A percentile compares a stretch with the other conserved stretches of the same genome.
Evolutionary conservation across 2,797 vertebrate species (phyloP).

Genomic region (Odontamblyopus lacepedii): DNA sequence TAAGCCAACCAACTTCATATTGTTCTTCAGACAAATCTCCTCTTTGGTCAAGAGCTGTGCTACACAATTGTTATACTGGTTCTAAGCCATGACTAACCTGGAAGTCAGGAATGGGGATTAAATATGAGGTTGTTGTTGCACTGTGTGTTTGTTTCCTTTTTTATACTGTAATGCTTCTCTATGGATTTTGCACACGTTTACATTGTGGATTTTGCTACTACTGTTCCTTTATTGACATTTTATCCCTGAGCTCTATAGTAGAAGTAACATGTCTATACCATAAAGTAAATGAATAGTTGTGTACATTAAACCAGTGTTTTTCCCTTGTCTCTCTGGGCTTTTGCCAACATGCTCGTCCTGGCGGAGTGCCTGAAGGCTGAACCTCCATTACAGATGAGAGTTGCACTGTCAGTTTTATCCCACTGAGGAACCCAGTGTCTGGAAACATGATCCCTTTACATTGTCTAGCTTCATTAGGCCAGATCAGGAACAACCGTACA

Average conservation of each 20-base stretch:
- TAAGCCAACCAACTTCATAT: no score
- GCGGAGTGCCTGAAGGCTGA: constrained; percentile 33
- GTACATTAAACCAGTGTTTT: background rate
- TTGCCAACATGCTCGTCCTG: constrained; percentile 43
- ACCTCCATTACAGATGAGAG: constrained; percentile 50
- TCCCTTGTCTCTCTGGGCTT: constrained; percentile 26
- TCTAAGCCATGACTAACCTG: no score
- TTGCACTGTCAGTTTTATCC: constrained; percentile 54
- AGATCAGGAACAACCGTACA: constrained; percentile 34
- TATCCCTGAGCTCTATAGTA: background rate
- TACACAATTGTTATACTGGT: no score
- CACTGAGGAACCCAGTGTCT: constrained; percentile 34
- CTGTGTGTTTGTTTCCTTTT: no score
- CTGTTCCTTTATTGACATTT: no score
- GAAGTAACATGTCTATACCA: background rate
- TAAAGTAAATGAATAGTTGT: constrained; percentile 9
- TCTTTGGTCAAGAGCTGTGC: no score
- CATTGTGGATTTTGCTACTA: no score
- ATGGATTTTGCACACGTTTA: no score
- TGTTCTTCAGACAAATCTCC: no score
- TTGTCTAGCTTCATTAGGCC: constrained; percentile 49
- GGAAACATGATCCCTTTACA: constrained; percentile 53
- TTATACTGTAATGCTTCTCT: no score
- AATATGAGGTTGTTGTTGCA: no score
- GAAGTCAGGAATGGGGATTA: no score